Evolutionary conservation across 2,797 vertebrate genomes (phyloP).

Genomic region (Poecilia velifera): DNA sequence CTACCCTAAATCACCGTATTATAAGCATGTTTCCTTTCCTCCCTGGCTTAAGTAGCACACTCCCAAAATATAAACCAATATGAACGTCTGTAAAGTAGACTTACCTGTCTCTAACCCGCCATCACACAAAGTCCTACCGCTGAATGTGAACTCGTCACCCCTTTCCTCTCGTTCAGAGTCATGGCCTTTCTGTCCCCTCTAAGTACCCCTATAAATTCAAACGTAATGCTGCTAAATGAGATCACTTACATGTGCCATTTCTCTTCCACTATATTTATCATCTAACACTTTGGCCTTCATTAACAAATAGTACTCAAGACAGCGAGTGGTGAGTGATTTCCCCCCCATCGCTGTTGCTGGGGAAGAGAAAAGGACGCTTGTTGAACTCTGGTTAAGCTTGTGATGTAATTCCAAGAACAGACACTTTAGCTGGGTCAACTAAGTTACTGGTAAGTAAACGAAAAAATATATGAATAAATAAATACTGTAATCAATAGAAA

Average conservation of each 20-base stretch:
- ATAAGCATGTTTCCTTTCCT: background rate
- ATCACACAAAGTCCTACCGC: slow-evolving; percentile 10
- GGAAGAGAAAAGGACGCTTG: slow-evolving; percentile 49
- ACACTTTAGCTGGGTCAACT: slow-evolving; percentile 44
- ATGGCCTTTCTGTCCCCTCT: slow-evolving; percentile 80
- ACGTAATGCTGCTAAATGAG: slow-evolving; percentile 85
- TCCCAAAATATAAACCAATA: background rate
- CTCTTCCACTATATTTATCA: slow-evolving; percentile 84
- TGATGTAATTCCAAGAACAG: slow-evolving; percentile 37
- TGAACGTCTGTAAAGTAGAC: background rate
- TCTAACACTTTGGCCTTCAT: slow-evolving; percentile 86
- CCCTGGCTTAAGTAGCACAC: background rate
- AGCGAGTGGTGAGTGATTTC: slow-evolving; percentile 64
- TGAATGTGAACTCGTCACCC: slow-evolving; percentile 62
- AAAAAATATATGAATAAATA: too few relatives aligned
- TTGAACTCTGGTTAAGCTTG: slow-evolving; percentile 33
- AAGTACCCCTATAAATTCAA: slow-evolving; percentile 86
- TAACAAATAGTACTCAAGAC: slow-evolving; percentile 84
- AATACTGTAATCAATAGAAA: slow-evolving; percentile 1
- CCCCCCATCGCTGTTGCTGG: slow-evolving; percentile 65
- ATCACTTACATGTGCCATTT: slow-evolving; percentile 87
- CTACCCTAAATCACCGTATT: background rate
- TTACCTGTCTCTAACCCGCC: background rate
- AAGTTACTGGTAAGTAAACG: slow-evolving; percentile 10
- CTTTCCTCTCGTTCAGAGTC: slow-evolving; percentile 76